These are phyloP conservation scores for Lycaon pictus DNA, from an alignment of 2,113 vertebrate species.

Conservation along the genomic window DNA sequence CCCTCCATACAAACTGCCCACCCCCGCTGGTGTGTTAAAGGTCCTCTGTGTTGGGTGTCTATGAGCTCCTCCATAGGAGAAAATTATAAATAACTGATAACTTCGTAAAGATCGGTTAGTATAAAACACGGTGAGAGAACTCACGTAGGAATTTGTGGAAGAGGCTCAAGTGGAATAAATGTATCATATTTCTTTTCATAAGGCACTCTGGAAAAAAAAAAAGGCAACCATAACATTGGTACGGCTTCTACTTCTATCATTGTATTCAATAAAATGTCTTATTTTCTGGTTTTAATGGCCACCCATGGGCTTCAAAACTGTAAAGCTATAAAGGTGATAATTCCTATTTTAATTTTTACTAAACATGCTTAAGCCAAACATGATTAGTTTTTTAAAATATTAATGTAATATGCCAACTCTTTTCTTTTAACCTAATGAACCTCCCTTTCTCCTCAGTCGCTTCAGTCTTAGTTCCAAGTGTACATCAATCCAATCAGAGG, in stretches of 20 bases:
- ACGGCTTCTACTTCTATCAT: not conserved
- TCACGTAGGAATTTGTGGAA: slow-evolving; percentile 74
- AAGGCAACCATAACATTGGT: not conserved
- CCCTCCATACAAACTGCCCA: not conserved
- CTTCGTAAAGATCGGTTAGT: not conserved
- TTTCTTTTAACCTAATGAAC: slow-evolving; percentile 25
- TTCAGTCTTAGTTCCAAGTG: not conserved
- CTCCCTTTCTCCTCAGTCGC: not conserved
- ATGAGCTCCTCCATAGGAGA: not conserved
- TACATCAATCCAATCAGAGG: not conserved
- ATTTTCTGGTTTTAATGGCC: not conserved
- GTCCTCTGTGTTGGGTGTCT: not conserved
- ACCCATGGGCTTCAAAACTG: not conserved
- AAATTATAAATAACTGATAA: not conserved
- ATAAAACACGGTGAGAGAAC: slow-evolving; percentile 36
- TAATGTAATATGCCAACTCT: not conserved
- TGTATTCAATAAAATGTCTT: not conserved
- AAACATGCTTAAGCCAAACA: not conserved
- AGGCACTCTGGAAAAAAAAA: slow-evolving; percentile 75
- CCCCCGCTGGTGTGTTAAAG: not conserved
- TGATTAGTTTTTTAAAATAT: slow-evolving; percentile 1
- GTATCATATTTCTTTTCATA: slow-evolving; percentile 80
- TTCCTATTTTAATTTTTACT: not conserved
- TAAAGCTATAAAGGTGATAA: not conserved
- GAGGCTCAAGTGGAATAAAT: slow-evolving; percentile 80